phyloP scores from a whole-genome alignment of 2,888 invertebrate species.

The Caenorhabditis auriculariae region DNA sequence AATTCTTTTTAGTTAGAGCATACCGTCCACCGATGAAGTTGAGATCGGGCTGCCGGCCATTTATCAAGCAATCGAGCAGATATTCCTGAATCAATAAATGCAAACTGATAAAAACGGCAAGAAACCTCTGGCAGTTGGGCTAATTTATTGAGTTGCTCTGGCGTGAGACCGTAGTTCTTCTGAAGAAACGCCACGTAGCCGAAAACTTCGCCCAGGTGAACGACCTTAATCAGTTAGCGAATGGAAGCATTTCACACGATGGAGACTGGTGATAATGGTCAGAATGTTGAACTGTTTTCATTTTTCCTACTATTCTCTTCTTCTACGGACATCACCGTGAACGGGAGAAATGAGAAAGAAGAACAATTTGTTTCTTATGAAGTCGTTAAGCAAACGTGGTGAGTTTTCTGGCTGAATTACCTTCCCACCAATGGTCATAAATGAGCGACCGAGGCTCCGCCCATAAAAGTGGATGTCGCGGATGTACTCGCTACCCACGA shows the following conservation, averaged over 20 bases:
- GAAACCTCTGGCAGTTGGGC: constrained; percentile 61
- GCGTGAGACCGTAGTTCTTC: constrained; percentile 63
- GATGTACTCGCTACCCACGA: constrained; percentile 63
- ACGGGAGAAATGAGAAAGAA: no score
- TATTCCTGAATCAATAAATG: constrained; percentile 54
- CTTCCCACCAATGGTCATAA: constrained; percentile 63
- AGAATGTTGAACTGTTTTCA: no score
- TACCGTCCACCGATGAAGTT: constrained; percentile 59
- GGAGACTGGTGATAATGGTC: no score
- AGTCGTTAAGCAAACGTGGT: not conserved
- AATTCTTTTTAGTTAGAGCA: not conserved
- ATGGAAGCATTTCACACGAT: not conserved
- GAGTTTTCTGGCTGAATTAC: constrained; percentile 5
- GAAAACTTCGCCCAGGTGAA: constrained; percentile 63
- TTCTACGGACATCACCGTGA: not conserved
- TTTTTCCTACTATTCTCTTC: not conserved
- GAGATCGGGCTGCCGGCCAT: constrained; percentile 60
- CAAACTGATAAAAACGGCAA: not conserved
- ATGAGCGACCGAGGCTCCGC: constrained; percentile 58
- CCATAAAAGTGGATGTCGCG: constrained; percentile 64
- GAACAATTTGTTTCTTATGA: no score
- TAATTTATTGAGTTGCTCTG: constrained; percentile 62
- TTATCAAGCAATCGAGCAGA: constrained; percentile 62
- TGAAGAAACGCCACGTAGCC: constrained; percentile 64
- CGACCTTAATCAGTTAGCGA: constrained; percentile 47